Evolutionary conservation across 2,888 invertebrate genomes (phyloP), one percentile per base, ranked within the genome.

Genomic region (Drosophila macrothrix): DNA sequence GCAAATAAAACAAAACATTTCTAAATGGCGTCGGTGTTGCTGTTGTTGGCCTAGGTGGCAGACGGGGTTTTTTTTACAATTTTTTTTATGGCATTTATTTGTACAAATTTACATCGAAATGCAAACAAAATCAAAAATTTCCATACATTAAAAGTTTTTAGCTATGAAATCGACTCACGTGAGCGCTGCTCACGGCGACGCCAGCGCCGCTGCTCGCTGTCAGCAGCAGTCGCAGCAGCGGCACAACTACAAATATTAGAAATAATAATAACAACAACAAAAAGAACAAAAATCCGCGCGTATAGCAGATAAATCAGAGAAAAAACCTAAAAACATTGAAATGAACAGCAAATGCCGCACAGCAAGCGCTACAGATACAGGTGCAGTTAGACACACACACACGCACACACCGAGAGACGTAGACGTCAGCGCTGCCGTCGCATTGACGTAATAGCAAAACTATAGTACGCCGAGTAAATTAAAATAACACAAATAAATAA

Each of bases 371-470:
- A 68, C 54, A 37, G 33, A 69, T 37, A 69, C 68, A 68, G 69
- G 43, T 67, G 67, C 74, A 72, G 63, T 62, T 53, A 37, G 10
- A 65, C 2, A 78, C 53, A 56, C 58, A 58, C 55, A 66, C 50
- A 76, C 55, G 35, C 10, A 59, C 2, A 64, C 35, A 64, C 33
- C 16, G 16, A 73, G 56, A 83, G 65, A 76, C 63, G 60, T 65
- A 80, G 81, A 78, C 90, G 90, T 88, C 87, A 88, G 90, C 80
- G 76, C 71, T 72, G 67, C 63, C 70, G 83, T 83, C 78, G 80
- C 82, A 89, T 90, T 90, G 91, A 90, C 87, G 87, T 90, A 90
- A 90, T 88, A 90, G 85, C 83, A 65, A 69, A 65, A 68, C 82
- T 76, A 61, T 84, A 82, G 84, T 70, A 79, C 74, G 68, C 22